These are phyloP conservation scores for Oithona nana DNA, from an alignment of 2,888 invertebrate species.

Conservation along the genomic window DNA sequence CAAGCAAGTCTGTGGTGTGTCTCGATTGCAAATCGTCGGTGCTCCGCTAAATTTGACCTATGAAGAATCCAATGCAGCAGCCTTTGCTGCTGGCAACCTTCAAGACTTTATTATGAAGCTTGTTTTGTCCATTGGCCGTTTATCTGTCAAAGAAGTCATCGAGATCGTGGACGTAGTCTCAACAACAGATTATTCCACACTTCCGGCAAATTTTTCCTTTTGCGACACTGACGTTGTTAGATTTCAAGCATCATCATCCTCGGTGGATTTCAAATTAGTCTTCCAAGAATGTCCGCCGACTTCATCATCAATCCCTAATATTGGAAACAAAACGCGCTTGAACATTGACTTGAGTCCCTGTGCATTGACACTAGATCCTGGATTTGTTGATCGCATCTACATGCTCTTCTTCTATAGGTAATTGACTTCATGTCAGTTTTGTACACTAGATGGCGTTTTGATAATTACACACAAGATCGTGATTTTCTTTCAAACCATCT, in stretches of 20 bases:
- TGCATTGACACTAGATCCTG: neutral
- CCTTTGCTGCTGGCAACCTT: neutral
- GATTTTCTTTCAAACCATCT: too few species aligned
- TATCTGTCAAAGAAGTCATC: neutral
- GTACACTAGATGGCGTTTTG: too few species aligned
- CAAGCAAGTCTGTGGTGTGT: neutral
- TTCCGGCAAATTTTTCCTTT: too few species aligned
- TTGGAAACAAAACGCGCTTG: too few species aligned
- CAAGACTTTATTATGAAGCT: neutral
- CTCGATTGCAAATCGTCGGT: conserved; percentile 8
- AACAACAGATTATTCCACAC: too few species aligned
- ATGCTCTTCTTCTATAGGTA: neutral
- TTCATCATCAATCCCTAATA: too few species aligned
- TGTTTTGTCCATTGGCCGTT: neutral
- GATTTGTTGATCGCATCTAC: conserved; percentile 6
- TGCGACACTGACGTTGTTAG: too few species aligned
- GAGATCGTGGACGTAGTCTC: neutral
- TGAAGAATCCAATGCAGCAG: neutral
- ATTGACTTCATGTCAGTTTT: too few species aligned
- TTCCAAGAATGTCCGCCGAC: too few species aligned
- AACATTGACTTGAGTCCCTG: neutral
- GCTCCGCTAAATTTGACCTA: neutral
- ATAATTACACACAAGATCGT: too few species aligned
- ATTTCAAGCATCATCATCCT: too few species aligned
- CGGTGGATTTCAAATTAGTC: neutral